Percentiles rank a stretch among this genome's conserved stretches.
Conservation (phyloP, 2,797 vertebrate genomes). For the Schizopygopsis malacanthus region DNA sequence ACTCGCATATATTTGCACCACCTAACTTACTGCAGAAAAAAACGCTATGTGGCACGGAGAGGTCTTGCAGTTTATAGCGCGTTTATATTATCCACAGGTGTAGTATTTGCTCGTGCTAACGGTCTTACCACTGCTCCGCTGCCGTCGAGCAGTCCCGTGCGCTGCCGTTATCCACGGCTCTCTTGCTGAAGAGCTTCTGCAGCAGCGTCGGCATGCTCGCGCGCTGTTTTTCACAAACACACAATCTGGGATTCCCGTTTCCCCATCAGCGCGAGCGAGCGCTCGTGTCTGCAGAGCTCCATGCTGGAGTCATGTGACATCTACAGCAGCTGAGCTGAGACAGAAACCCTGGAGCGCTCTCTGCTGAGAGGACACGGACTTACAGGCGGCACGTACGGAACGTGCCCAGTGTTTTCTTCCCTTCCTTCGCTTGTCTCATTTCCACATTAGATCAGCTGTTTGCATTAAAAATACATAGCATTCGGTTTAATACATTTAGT, state of each 20-base stretch:
- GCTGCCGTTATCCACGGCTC: constrained; percentile 62
- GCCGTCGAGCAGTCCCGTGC: constrained; percentile 22
- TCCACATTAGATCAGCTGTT: not conserved
- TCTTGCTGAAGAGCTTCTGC: constrained; percentile 84
- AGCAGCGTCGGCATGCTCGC: constrained; percentile 78
- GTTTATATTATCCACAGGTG: not conserved
- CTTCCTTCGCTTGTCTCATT: not conserved
- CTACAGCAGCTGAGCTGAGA: constrained; percentile 21
- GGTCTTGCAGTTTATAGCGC: not conserved
- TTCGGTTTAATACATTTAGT: not conserved
- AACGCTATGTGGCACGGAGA: not conserved
- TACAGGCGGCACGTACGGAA: constrained; percentile 24
- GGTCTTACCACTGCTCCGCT: constrained; percentile 54
- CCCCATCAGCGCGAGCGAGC: not conserved
- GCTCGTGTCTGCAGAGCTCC: not conserved
- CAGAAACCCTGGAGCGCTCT: constrained; percentile 3
- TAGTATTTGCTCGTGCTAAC: constrained; percentile 12
- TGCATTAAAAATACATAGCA: not conserved
- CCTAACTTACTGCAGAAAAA: not conserved
- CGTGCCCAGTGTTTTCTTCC: not conserved
- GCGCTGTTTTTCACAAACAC: constrained; percentile 2
- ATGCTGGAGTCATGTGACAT: constrained; percentile 42
- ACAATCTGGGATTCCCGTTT: constrained; percentile 6
- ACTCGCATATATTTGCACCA: not conserved
- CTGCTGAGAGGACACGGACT: constrained; percentile 16